Evolutionary conservation across 2,113 vertebrate species (phyloP).

Genomic region (Hemicordylus capensis): DNA sequence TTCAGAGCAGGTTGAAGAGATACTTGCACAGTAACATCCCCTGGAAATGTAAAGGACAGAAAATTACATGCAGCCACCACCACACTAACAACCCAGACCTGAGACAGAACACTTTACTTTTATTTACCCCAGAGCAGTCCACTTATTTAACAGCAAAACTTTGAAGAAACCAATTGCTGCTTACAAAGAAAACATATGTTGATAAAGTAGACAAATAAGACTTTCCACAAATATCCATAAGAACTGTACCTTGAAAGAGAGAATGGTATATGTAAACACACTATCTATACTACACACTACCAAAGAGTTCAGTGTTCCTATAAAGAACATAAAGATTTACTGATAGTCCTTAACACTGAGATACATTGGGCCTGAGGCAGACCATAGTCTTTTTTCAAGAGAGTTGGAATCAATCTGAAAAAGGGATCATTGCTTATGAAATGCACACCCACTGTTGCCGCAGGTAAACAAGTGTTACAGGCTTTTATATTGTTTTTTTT

Average conservation of each 20-base stretch:
- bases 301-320: too few relatives aligned
- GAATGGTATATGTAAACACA: background rate
- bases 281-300: background rate
- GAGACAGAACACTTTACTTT: background rate
- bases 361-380: too few relatives aligned
- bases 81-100: background rate
- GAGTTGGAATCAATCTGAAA: too few relatives aligned
- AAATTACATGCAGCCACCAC: background rate
- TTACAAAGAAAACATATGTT: background rate
- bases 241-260: background rate
- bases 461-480: too few relatives aligned
- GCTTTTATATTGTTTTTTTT: too few relatives aligned
- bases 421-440: too few relatives aligned
- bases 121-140: background rate
- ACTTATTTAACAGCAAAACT: background rate
- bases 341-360: too few relatives aligned
- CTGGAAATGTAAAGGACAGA: slow-evolving; percentile 70
- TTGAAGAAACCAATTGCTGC: background rate
- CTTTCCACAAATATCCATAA: background rate
- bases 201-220: background rate
- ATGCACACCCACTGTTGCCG: too few relatives aligned
- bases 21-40: slow-evolving; percentile 90
- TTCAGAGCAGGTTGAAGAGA: slow-evolving; percentile 89
- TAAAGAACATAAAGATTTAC: too few relatives aligned
- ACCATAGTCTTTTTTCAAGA: too few relatives aligned